Conservation (phyloP, 2,888 invertebrate genomes). For the Apomyelois bistriatella region DNA sequence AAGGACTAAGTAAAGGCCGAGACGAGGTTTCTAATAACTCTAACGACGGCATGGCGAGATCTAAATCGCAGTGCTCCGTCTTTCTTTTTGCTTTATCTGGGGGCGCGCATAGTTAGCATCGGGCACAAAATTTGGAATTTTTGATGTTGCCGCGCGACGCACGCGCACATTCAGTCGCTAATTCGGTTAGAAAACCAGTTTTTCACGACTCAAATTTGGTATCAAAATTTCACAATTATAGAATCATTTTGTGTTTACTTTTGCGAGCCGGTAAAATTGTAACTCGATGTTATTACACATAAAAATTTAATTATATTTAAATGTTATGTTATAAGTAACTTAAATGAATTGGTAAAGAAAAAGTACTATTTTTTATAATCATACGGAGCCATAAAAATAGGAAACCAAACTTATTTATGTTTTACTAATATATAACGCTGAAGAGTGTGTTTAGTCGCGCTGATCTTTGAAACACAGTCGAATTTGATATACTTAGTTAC, state of each 20-base stretch:
- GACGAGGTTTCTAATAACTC: too few relatives aligned
- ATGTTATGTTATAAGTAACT: too few relatives aligned
- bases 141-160: conserved; percentile 42
- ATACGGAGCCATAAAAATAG: too few relatives aligned
- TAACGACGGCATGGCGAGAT: too few relatives aligned
- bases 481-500: too few relatives aligned
- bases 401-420: too few relatives aligned
- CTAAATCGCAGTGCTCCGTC: conserved; percentile 32
- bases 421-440: too few relatives aligned
- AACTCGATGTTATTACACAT: not conserved
- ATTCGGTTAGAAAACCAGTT: conserved; percentile 47
- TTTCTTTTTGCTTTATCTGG: not conserved
- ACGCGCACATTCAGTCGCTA: conserved; percentile 45
- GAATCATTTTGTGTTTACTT: not conserved
- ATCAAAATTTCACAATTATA: conserved; percentile 7
- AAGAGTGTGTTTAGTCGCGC: too few relatives aligned
- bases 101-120: conserved; percentile 41
- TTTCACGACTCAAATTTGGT: conserved; percentile 26
- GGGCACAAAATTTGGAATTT: conserved; percentile 46
- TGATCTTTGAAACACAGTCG: too few relatives aligned
- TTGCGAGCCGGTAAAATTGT: not conserved
- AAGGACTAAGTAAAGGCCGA: too few relatives aligned
- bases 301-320: not conserved
- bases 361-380: too few relatives aligned
- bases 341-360: too few relatives aligned